phyloP scores from a whole-genome alignment of 1,140 invertebrate species.

The Pseudomyrmex gracilis region DNA sequence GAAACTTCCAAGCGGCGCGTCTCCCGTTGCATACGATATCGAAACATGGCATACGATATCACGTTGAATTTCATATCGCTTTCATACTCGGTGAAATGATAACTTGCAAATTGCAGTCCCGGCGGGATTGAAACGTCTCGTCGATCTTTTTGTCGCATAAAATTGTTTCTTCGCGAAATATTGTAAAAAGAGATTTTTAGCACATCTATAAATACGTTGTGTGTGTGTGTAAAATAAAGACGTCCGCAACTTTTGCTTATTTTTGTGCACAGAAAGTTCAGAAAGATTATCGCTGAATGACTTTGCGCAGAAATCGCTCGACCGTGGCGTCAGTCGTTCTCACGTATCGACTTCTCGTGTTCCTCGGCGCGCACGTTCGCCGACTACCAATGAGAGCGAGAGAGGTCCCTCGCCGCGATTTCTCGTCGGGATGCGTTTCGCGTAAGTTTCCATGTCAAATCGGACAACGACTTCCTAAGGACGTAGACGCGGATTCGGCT shows the following conservation, averaged over 20 bases:
- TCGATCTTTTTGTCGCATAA: neutral
- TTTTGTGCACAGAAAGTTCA: slow-evolving; percentile 3
- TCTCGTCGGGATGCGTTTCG: slow-evolving; percentile 50
- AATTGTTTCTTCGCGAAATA: neutral
- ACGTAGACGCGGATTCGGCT: neutral
- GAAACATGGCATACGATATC: neutral
- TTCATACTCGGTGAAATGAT: slow-evolving; percentile 33
- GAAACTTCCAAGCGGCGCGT: slow-evolving; percentile 8
- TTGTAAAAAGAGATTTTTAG: neutral
- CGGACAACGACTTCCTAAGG: slow-evolving; percentile 30
- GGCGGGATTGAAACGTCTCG: neutral
- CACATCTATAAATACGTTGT: neutral
- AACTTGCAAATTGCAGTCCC: slow-evolving; percentile 10
- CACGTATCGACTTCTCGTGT: slow-evolving; percentile 49
- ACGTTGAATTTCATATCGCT: slow-evolving; percentile 36
- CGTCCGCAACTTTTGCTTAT: too few species aligned
- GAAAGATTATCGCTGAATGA: neutral
- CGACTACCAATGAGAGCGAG: slow-evolving; percentile 68
- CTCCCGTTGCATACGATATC: slow-evolving; percentile 27
- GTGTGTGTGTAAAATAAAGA: neutral
- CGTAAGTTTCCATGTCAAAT: slow-evolving; percentile 47
- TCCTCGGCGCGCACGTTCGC: slow-evolving; percentile 28
- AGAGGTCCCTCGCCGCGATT: slow-evolving; percentile 42
- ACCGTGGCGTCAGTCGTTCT: slow-evolving; percentile 20
- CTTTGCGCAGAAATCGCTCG: slow-evolving; percentile 54